Evolutionary conservation across 1,140 invertebrate species (phyloP).

Genomic region (Plodia interpunctella): DNA sequence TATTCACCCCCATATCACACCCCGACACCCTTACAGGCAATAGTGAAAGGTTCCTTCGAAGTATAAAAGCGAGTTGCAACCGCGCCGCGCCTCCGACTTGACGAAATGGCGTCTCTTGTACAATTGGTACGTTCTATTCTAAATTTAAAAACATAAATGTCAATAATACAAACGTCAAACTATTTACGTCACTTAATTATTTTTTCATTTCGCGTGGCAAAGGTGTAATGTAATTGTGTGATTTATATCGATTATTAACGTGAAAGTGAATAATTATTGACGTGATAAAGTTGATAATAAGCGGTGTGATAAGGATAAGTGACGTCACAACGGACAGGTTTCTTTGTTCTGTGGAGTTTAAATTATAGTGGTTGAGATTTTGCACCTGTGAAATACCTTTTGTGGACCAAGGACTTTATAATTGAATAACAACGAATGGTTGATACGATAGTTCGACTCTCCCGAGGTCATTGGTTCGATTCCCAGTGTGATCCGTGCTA

Average conservation of each 20-base stretch:
- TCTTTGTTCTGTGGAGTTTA: conserved; percentile 26
- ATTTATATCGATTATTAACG: conserved; percentile 1
- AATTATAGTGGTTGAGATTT: conserved; percentile 5
- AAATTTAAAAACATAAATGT: conserved; percentile 23
- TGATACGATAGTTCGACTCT: too few species aligned
- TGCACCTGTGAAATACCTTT: not conserved
- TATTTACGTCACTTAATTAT: conserved; percentile 11
- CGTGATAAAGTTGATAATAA: not conserved
- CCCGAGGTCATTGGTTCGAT: too few species aligned
- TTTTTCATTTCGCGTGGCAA: conserved; percentile 12
- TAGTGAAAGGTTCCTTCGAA: conserved; percentile 56
- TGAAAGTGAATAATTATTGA: not conserved
- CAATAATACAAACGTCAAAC: conserved; percentile 11
- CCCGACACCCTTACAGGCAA: conserved; percentile 13
- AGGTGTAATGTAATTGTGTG: not conserved
- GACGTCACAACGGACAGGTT: conserved; percentile 33
- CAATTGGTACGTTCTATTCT: conserved; percentile 63
- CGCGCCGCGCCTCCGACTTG: conserved; percentile 60
- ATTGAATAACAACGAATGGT: too few species aligned
- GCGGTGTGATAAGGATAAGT: conserved; percentile 28
- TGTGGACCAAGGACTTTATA: not conserved
- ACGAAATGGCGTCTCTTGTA: conserved; percentile 59
- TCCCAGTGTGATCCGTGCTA: too few species aligned
- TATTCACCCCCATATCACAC: not conserved
- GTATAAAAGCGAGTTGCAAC: conserved; percentile 57